phyloP scores from a whole-genome alignment of 2,113 vertebrate genomes.

The Upupa epops region DNA sequence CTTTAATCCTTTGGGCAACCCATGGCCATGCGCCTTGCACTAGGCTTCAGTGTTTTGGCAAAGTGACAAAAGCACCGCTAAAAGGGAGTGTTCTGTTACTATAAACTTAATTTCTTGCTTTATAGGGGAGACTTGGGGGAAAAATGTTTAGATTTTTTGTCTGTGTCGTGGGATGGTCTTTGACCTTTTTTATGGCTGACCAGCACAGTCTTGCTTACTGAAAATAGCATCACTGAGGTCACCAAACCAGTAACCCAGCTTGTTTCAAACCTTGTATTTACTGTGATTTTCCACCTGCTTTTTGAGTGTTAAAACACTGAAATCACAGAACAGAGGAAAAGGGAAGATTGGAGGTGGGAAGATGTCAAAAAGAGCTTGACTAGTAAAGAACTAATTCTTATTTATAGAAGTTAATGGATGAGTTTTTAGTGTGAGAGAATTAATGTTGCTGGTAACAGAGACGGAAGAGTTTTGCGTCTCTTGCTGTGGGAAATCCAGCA shows the following conservation, averaged over 20 bases:
- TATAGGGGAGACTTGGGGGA: not conserved
- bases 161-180: too few species aligned
- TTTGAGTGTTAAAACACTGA: not conserved
- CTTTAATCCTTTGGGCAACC: not conserved
- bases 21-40: not conserved
- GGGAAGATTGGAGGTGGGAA: not conserved
- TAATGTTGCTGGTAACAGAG: not conserved
- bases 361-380: not conserved
- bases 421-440: not conserved
- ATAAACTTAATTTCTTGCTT: not conserved
- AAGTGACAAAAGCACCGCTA: not conserved
- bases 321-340: not conserved
- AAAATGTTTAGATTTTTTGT: not conserved
- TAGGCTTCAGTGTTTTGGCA: not conserved
- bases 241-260: not conserved
- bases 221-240: not conserved
- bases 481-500: not conserved
- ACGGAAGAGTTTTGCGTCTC: not conserved
- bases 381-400: not conserved
- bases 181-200: too few species aligned
- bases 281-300: not conserved
- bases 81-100: not conserved
- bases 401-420: not conserved
- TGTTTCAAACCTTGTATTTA: not conserved
- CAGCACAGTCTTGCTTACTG: not conserved